Evolutionary conservation across 2,113 vertebrate genomes (phyloP), one percentile per base, ranked within the genome.

Genomic region (Aegithalos caudatus): DNA sequence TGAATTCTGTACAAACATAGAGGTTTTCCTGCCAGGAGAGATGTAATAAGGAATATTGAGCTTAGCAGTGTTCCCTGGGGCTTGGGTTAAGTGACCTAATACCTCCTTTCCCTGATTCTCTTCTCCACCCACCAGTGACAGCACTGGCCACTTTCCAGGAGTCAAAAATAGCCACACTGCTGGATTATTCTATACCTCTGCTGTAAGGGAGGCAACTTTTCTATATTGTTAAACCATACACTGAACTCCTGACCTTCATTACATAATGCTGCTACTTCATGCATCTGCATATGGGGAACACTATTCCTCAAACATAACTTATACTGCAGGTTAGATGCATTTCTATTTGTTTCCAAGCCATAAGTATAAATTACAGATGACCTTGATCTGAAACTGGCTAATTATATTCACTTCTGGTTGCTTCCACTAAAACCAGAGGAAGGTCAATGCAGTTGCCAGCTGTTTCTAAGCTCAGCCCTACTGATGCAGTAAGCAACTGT

Each of bases 11-110:
- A 23, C 50, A 70, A 79, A 53, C 4, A 45, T 73, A 48, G 28
- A 24, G n/a, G n/a, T 74, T 81, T 81, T 86, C 54, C 67, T 94
- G 37, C 79, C 51, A 78, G 64, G 77, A 51, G 70, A 96, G 47
- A 18, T 67, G 60, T 48, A 60, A 22, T 83, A 66, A 92, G 57
- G 57, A 79, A 42, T 91, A 66, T 11, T 17, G 40, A 88, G 65
- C 14, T 95, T 67, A 78, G 29, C 42, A 45, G 35, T 50, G 60
- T 57, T 92, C 92, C 29, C 60, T 47, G 57, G 37, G 40, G 53
- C 80, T 74, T 88, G 45, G 60, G 88, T 93, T 93, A 71, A 53
- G 69, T 96, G 90, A 96, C 92, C 71, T 92, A 94, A 92, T 93
- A 60, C 44, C 92, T 96, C 70, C 83, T 88, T 91, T 94, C 51